Evolutionary conservation across 37 sponge, comb jelly and placozoan species (phyloP).

Genomic region (Petrosia ficiformis): DNA sequence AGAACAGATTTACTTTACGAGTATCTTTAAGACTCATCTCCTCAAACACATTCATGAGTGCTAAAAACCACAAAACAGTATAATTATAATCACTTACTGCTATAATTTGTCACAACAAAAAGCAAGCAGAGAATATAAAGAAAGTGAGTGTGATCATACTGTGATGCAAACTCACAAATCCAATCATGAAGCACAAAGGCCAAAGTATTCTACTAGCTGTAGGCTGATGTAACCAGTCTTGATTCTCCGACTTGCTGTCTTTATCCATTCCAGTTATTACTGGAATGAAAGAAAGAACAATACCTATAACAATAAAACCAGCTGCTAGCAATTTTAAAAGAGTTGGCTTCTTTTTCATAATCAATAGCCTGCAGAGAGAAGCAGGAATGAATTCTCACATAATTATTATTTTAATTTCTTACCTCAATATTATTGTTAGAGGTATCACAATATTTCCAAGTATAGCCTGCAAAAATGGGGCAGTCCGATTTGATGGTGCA

Average conservation of each 20-base stretch:
- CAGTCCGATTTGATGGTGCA: constrained; percentile 38
- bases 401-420: not conserved
- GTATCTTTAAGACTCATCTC: constrained; percentile 64
- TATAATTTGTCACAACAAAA: too few relatives aligned
- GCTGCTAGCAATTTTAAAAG: constrained; percentile 40
- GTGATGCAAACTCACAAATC: constrained; percentile 78
- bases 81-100: too few relatives aligned
- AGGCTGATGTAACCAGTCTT: constrained; percentile 29
- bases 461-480: constrained; percentile 69
- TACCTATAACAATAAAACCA: constrained; percentile 34
- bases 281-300: constrained; percentile 57
- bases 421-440: constrained; percentile 47
- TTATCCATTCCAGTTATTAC: constrained; percentile 33
- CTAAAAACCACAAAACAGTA: too few relatives aligned
- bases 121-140: too few relatives aligned
- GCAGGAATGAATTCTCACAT: too few relatives aligned
- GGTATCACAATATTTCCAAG: constrained; percentile 69
- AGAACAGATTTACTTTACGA: constrained; percentile 62
- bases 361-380: constrained; percentile 23
- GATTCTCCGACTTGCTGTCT: not conserved
- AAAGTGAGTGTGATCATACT: too few relatives aligned
- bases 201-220: constrained; percentile 40
- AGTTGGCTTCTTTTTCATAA: constrained; percentile 59
- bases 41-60: constrained; percentile 75
- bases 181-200: constrained; percentile 77